Percentiles rank a stretch among this genome's conserved stretches.
Evolutionary conservation across 2,888 invertebrate species (phyloP).

Genomic region (Hemithea aestivaria): DNA sequence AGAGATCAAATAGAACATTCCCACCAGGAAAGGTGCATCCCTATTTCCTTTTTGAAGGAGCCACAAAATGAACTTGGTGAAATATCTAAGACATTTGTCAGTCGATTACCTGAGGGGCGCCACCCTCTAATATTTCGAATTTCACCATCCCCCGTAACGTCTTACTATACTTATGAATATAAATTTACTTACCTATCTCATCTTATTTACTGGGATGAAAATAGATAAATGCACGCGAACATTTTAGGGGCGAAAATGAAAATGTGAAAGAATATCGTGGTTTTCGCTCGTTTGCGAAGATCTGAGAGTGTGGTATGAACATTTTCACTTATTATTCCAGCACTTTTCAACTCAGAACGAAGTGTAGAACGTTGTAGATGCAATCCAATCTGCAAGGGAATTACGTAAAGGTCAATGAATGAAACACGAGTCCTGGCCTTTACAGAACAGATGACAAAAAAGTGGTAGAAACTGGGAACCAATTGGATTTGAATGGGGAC

Average conservation of each 20-base stretch:
- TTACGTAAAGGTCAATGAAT: too few relatives aligned
- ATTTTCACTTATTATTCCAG: too few relatives aligned
- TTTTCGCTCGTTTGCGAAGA: neutral
- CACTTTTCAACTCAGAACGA: too few relatives aligned
- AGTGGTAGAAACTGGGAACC: too few relatives aligned
- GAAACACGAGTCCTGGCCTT: too few relatives aligned
- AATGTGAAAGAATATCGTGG: constrained; percentile 11
- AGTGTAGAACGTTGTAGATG: too few relatives aligned
- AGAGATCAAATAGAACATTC: neutral
- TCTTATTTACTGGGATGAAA: constrained; percentile 41
- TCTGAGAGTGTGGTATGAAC: neutral
- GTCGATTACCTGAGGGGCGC: constrained; percentile 72
- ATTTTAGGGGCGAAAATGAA: constrained; percentile 18
- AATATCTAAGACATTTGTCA: constrained; percentile 77
- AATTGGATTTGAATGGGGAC: too few relatives aligned
- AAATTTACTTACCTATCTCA: constrained; percentile 56
- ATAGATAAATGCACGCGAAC: constrained; percentile 24
- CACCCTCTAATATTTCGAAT: constrained; percentile 63
- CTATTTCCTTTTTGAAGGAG: constrained; percentile 42
- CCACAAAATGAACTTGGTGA: constrained; percentile 72
- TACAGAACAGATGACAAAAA: too few relatives aligned
- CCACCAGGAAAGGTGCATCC: constrained; percentile 16
- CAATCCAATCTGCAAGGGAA: too few relatives aligned
- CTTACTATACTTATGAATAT: constrained; percentile 66
- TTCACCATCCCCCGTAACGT: constrained; percentile 54